These are phyloP conservation scores for Ranitomeya imitator DNA, from an alignment of 2,113 vertebrate genomes.

Conservation along the genomic window DNA sequence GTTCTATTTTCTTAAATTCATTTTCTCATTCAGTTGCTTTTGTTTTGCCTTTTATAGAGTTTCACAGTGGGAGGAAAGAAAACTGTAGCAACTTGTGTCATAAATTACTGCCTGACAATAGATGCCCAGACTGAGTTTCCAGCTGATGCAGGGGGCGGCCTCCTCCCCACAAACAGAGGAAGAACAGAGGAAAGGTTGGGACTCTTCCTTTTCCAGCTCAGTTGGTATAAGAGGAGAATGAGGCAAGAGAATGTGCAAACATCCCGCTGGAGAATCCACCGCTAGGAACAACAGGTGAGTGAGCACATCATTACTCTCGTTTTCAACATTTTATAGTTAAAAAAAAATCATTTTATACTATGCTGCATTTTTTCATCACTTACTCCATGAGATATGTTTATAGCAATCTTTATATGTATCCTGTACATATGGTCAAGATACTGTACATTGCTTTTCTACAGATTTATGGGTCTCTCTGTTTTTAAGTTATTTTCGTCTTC, in stretches of 20 bases:
- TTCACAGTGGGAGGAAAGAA: constrained; percentile 28
- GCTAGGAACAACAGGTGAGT: constrained; percentile 26
- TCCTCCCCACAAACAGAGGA: constrained; percentile 13
- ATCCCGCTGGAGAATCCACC: background rate
- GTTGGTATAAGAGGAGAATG: background rate
- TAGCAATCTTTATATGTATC: background rate
- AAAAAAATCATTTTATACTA: too few relatives aligned
- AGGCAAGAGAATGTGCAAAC: background rate
- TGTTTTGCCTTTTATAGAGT: constrained; percentile 37
- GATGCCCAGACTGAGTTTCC: constrained; percentile 14
- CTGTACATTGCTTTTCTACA: background rate
- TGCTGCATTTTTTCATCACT: too few relatives aligned
- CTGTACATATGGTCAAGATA: background rate
- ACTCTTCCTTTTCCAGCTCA: constrained; percentile 18
- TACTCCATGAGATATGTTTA: background rate
- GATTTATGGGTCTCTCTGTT: background rate
- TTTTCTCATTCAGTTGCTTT: background rate
- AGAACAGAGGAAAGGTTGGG: constrained; percentile 30
- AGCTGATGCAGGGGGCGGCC: constrained; percentile 8
- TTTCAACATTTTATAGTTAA: background rate
- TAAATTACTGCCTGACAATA: constrained; percentile 50
- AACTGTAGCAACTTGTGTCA: constrained; percentile 14
- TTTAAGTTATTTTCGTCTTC: background rate
- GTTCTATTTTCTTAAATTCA: background rate
- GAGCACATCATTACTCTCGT: background rate